Percentiles rank a stretch among this genome's conserved stretches.
These are phyloP conservation scores for Deilephila porcellus DNA, from an alignment of 2,888 invertebrate genomes.

Conservation along the genomic window DNA sequence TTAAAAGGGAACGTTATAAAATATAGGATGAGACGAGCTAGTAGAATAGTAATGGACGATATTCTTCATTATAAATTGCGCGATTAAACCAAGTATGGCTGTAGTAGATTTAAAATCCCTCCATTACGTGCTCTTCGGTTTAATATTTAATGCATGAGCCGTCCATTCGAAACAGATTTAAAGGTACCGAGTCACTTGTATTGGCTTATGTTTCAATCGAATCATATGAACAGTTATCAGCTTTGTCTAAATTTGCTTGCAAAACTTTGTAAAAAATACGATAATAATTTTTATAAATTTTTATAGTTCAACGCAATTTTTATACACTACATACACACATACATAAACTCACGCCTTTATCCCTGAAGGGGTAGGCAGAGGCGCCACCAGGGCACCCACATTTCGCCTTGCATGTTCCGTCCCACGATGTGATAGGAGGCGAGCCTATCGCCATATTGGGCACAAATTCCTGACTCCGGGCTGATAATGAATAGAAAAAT, in stretches of 20 bases:
- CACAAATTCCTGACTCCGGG: no score
- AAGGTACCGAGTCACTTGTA: constrained; percentile 39
- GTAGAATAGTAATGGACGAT: constrained; percentile 18
- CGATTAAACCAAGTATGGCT: constrained; percentile 57
- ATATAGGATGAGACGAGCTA: not conserved
- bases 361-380: no score
- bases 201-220: constrained; percentile 34
- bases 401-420: no score
- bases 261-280: no score
- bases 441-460: no score
- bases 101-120: constrained; percentile 46
- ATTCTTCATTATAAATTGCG: constrained; percentile 63
- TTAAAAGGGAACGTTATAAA: constrained; percentile 6
- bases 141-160: constrained; percentile 48
- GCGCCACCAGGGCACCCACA: no score
- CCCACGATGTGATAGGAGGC: no score
- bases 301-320: no score
- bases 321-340: no score
- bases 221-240: not conserved
- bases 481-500: no score
- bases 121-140: constrained; percentile 42
- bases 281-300: no score
- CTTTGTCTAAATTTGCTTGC: not conserved
- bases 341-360: no score
- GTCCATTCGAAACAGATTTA: constrained; percentile 37